These are phyloP conservation scores for Axis porcinus DNA, from an alignment of 2,113 vertebrate species.

Conservation along the genomic window DNA sequence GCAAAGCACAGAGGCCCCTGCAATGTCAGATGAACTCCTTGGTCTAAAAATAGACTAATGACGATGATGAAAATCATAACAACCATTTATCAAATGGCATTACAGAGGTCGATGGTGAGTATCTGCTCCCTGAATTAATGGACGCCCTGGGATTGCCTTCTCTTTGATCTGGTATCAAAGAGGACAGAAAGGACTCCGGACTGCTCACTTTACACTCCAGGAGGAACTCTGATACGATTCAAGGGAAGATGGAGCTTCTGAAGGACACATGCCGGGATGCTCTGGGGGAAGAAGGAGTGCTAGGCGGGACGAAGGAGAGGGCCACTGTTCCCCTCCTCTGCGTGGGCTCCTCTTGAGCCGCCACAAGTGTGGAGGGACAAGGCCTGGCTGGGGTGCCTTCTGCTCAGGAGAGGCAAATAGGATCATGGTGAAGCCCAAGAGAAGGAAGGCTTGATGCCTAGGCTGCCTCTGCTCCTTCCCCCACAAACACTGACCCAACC, in stretches of 20 bases:
- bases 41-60: background rate
- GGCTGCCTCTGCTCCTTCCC: background rate
- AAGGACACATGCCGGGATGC: background rate
- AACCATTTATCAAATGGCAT: no score
- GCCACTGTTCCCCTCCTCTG: background rate
- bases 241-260: background rate
- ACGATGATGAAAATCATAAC: background rate
- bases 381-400: background rate
- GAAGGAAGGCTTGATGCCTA: background rate
- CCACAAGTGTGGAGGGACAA: background rate
- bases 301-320: background rate
- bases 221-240: background rate
- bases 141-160: background rate
- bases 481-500: background rate
- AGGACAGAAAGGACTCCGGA: background rate
- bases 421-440: background rate
- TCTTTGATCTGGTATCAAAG: background rate
- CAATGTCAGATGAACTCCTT: background rate
- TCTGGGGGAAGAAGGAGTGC: accelerated
- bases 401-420: background rate
- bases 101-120: background rate
- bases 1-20: background rate
- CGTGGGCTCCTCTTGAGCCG: background rate
- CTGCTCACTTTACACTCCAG: background rate
- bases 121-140: background rate